These are phyloP conservation scores for Paguma larvata DNA, from an alignment of 2,797 vertebrate species.

Conservation along the genomic window DNA sequence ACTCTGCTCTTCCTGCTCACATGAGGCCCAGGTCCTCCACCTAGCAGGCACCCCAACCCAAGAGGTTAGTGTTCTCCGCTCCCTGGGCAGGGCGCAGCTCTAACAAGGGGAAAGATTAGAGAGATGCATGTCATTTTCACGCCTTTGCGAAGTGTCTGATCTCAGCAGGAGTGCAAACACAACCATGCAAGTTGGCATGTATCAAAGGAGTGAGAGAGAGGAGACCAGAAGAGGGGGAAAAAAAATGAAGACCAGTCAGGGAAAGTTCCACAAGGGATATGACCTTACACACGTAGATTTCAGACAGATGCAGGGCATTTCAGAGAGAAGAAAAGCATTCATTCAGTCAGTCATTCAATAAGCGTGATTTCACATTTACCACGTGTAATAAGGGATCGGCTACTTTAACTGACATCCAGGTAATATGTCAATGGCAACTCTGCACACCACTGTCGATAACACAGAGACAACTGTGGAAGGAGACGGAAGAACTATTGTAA, in stretches of 20 bases:
- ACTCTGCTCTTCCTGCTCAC: not conserved
- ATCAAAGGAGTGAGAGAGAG: not conserved
- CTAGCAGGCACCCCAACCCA: not conserved
- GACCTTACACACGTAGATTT: not conserved
- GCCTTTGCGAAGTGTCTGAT: not conserved
- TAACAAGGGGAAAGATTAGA: not conserved
- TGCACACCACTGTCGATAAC: rapidly evolving
- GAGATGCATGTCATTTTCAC: not conserved
- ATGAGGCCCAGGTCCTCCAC: not conserved
- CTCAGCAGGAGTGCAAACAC: not conserved
- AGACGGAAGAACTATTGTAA: rapidly evolving
- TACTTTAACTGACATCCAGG: not conserved
- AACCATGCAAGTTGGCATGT: not conserved
- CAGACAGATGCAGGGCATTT: not conserved
- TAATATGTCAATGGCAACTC: rapidly evolving
- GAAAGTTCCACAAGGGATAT: not conserved
- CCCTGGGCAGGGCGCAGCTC: too few species aligned
- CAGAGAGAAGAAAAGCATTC: not conserved
- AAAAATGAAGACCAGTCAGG: not conserved
- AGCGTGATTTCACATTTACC: not conserved
- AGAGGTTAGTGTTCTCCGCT: not conserved
- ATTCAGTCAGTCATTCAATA: not conserved
- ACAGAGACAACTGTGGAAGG: rapidly evolving
- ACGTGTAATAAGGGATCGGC: not conserved
- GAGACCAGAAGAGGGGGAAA: not conserved